Conservation (phyloP, 2,797 vertebrate genomes). For the Syngnathus acus region DNA sequence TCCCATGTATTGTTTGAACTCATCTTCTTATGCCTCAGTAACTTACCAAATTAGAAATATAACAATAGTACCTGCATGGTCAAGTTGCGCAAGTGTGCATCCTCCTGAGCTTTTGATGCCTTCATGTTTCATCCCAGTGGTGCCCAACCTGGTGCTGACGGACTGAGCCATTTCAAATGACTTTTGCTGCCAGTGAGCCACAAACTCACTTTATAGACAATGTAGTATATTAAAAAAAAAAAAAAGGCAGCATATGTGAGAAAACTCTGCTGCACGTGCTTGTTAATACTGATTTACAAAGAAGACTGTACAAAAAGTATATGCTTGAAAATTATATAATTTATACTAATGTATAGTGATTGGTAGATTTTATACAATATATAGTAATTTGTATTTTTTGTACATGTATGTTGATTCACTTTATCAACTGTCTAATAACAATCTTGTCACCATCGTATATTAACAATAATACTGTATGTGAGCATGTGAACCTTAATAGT, state of each 20-base stretch:
- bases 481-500: not conserved
- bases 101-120: constrained; percentile 62
- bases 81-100: constrained; percentile 39
- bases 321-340: not conserved
- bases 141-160: constrained; percentile 70
- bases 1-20: constrained; percentile 9
- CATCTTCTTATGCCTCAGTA: not conserved
- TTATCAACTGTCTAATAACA: not conserved
- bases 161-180: constrained; percentile 42
- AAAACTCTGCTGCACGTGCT: constrained; percentile 21
- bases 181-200: constrained; percentile 51
- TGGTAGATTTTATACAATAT: no score
- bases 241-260: not conserved
- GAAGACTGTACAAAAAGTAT: not conserved
- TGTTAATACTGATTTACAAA: not conserved
- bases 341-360: not conserved
- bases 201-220: constrained; percentile 43
- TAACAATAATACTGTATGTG: not conserved
- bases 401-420: no score
- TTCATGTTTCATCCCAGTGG: constrained; percentile 72
- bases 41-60: constrained; percentile 12
- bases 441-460: not conserved
- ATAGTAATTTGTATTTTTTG: no score
- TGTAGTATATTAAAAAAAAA: constrained; percentile 32
- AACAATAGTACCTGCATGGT: constrained; percentile 7